Evolutionary conservation across 2,113 vertebrate species (phyloP).

Genomic region (Galbula dea): DNA sequence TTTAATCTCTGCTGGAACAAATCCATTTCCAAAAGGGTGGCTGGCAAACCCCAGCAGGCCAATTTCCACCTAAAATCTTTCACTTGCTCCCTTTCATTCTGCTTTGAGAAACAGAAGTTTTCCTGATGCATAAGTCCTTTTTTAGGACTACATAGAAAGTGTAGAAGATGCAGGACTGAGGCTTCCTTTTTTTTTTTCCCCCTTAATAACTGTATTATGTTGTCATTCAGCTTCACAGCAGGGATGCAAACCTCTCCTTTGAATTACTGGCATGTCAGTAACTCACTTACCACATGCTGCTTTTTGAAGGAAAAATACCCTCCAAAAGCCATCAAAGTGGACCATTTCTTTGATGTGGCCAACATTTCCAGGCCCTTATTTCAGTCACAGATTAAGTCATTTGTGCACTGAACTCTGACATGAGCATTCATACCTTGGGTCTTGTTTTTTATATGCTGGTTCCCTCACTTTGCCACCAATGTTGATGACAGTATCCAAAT

Average conservation of each 20-base stretch:
- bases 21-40: background rate
- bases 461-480: background rate
- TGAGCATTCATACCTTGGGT: background rate
- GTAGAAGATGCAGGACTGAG: background rate
- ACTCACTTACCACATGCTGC: constrained; percentile 15
- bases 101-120: constrained; percentile 5
- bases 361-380: constrained; percentile 22
- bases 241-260: constrained; percentile 35
- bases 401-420: constrained; percentile 43
- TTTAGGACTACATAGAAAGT: background rate
- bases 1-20: background rate
- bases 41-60: background rate
- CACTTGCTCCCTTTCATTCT: background rate
- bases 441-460: background rate
- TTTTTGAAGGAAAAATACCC: constrained; percentile 31
- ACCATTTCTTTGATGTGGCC: constrained; percentile 39
- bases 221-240: constrained; percentile 68
- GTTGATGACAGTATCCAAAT: background rate
- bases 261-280: constrained; percentile 52
- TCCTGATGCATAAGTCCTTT: background rate
- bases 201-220: constrained; percentile 27
- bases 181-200: background rate
- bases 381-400: constrained; percentile 29
- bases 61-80: background rate
- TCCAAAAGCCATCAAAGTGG: constrained; percentile 16